Base-by-base conservation (phyloP, 2,113 vertebrate species). In the Scopus umbretta region DNA sequence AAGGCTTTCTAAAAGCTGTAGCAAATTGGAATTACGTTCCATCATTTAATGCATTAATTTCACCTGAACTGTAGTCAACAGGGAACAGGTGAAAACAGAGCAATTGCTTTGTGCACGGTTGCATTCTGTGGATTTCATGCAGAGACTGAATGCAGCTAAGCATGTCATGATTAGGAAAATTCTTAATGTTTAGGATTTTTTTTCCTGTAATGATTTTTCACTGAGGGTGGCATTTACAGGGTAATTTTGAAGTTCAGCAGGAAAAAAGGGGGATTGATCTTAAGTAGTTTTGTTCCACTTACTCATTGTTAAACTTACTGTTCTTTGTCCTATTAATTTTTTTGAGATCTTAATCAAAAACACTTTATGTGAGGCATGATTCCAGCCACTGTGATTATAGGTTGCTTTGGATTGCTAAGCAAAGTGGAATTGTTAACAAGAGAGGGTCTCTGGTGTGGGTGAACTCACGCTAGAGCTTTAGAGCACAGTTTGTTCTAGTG, bases 221-320 rank as follows among this genome's bases (percentile, higher is more conserved):
- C 62, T 13, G 75, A 92, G 68, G 61, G 80, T 83, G 66, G 61
- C 42, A 92, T 93, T 94, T 94, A 86, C 49, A 90, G 73, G 40
- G 43, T 95, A 97, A 97, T 98, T 97, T 97, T 94, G 93, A 86
- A 97, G 84, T 90, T 92, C 90, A 87, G 27, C 17, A 66, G 70
- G 17, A 92, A 97, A 81, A 97, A 95, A 92, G 21, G 75, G 72
- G 66, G 63, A 95, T 95, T 96, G 97, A 94, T 97, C 79, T 95
- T 85, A 90, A 97, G 65, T 73, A 86, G 63, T 94, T 97, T 92
- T 95, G 58, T 92, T 96, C 91, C 67, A 91, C 86, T 96, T 82
- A 50, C 43, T 95, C 32, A 42, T 95, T 94, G 92, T 98, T 97
- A 97, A 91, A 88, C 15, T 85, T 96, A 86, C 32, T 97, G 88